Conservation (phyloP, 2,113 vertebrate genomes). For the Hipposideros armiger region DNA sequence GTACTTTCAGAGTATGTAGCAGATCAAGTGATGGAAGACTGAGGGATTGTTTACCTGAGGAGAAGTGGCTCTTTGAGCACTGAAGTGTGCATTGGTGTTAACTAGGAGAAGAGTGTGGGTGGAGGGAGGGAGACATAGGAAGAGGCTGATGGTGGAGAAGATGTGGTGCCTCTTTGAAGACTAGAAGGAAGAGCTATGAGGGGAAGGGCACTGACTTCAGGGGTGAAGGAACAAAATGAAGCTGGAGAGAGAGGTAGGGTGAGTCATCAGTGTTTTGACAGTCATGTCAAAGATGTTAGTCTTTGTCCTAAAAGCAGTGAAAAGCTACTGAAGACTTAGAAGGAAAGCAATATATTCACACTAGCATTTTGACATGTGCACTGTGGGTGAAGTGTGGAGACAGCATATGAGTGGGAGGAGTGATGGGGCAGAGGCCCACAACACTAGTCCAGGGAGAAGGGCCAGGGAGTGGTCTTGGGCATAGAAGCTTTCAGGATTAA, state of each 20-base stretch:
- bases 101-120: background rate
- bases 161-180: background rate
- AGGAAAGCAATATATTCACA: background rate
- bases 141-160: background rate
- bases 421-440: background rate
- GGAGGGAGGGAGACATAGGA: background rate
- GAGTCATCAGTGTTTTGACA: background rate
- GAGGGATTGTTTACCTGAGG: background rate
- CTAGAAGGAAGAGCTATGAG: background rate
- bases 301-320: background rate
- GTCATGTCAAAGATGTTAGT: background rate
- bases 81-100: background rate
- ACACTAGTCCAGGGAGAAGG: background rate
- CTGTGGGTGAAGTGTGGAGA: background rate
- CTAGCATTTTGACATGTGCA: too few species aligned
- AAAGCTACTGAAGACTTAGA: background rate
- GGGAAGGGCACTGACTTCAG: background rate
- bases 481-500: background rate
- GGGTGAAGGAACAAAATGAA: background rate
- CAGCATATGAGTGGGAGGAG: background rate
- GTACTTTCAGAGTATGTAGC: background rate
- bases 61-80: background rate
- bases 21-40: background rate
- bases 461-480: background rate
- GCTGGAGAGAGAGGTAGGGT: background rate